Evolutionary conservation across 2,113 vertebrate species (phyloP).

Genomic region (Diadophis punctatus): DNA sequence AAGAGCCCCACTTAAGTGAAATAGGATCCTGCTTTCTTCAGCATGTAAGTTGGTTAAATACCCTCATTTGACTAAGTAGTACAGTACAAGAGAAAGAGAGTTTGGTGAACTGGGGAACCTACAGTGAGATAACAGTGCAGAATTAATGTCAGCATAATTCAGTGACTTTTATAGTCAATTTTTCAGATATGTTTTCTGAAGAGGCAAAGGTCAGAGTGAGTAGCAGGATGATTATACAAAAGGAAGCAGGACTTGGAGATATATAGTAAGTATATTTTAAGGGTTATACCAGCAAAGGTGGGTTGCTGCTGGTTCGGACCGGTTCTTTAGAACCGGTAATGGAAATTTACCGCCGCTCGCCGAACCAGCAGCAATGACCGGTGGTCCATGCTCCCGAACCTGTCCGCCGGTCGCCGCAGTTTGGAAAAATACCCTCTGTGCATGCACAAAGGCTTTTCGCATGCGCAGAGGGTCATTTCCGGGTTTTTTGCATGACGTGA

Average conservation of each 20-base stretch:
- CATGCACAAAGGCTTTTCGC: too few relatives aligned
- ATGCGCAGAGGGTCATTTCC: too few relatives aligned
- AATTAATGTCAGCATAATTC: neutral
- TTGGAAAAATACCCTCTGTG: too few relatives aligned
- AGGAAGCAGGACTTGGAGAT: neutral
- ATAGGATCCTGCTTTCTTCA: constrained; percentile 94
- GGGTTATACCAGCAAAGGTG: neutral
- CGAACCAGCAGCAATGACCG: too few relatives aligned
- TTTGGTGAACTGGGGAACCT: neutral
- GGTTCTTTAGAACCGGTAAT: too few relatives aligned
- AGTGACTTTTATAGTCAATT: neutral
- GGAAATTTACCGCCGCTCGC: too few relatives aligned
- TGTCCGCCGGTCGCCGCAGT: too few relatives aligned
- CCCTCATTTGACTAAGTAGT: neutral
- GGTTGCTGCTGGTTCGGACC: too few relatives aligned
- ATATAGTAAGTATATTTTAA: neutral
- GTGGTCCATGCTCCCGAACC: too few relatives aligned
- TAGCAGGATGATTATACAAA: neutral
- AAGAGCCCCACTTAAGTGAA: constrained; percentile 91
- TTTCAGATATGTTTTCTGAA: neutral
- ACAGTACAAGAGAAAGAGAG: neutral
- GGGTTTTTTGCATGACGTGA: too few relatives aligned
- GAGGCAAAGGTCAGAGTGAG: neutral
- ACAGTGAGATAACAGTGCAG: constrained; percentile 2
- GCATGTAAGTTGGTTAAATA: constrained; percentile 73